Percentiles rank a stretch among this genome's conserved stretches.
These are phyloP conservation scores for Anguilla marmorata DNA, from an alignment of 2,797 vertebrate genomes.

Conservation along the genomic window DNA sequence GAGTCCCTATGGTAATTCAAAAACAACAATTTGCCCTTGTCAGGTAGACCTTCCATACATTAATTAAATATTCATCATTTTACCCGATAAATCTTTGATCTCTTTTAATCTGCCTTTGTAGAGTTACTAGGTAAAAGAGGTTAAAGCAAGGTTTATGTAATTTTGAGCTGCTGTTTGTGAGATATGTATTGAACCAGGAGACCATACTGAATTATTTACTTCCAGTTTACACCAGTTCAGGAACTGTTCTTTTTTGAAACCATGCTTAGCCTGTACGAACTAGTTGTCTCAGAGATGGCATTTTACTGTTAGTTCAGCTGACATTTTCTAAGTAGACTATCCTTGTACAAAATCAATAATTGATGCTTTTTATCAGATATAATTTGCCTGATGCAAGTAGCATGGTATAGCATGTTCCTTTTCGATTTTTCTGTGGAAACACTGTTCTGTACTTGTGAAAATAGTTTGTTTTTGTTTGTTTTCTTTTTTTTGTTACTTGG, in stretches of 20 bases:
- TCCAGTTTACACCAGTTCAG: slow-evolving; percentile 29
- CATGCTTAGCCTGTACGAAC: not conserved
- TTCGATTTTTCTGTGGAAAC: slow-evolving; percentile 12
- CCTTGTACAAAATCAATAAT: slow-evolving; percentile 51
- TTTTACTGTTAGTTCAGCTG: not conserved
- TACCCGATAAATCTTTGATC: slow-evolving; percentile 38
- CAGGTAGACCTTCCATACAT: slow-evolving; percentile 39
- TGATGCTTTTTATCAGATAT: slow-evolving; percentile 53
- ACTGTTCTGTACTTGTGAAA: not conserved
- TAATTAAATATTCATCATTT: slow-evolving; percentile 41
- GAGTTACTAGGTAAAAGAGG: slow-evolving; percentile 31
- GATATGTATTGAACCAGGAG: slow-evolving; percentile 28
- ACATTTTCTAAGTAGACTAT: slow-evolving; percentile 29
- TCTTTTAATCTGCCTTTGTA: slow-evolving; percentile 43
- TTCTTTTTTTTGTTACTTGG: not conserved
- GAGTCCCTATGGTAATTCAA: slow-evolving; percentile 36
- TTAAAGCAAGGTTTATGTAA: slow-evolving; percentile 16
- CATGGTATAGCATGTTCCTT: not conserved
- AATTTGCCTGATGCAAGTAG: slow-evolving; percentile 45
- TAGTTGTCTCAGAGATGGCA: not conserved
- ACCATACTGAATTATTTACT: slow-evolving; percentile 41
- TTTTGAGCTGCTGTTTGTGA: slow-evolving; percentile 13
- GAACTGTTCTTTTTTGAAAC: slow-evolving; percentile 33
- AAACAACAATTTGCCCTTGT: slow-evolving; percentile 44
- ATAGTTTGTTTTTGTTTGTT: not conserved